Percentiles rank a stretch among this genome's conserved stretches.
Conservation (phyloP, 2,797 vertebrate genomes). For the Acomys russatus region DNA sequence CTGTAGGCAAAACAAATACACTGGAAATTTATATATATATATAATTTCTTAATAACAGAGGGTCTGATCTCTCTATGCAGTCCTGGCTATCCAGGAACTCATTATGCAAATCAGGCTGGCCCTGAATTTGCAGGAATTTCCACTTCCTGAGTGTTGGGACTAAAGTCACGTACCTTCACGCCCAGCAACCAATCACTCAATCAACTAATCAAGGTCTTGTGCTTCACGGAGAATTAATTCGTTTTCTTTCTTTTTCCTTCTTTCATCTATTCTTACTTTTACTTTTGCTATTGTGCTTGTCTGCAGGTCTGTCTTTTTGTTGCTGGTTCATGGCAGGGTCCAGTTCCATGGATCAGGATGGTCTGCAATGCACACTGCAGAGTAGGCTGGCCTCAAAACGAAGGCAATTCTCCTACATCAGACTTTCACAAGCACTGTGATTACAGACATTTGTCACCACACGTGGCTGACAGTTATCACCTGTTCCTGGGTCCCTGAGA, state of each 20-base stretch:
- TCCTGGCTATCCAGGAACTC: neutral
- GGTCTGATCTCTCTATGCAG: neutral
- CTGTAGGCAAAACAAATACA: neutral
- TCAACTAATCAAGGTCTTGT: neutral
- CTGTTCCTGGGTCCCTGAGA: neutral
- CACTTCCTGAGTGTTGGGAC: neutral
- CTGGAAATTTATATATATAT: no score
- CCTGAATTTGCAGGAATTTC: neutral
- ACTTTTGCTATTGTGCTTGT: neutral
- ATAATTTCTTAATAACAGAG: neutral
- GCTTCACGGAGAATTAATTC: constrained; percentile 31
- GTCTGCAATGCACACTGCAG: neutral
- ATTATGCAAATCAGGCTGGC: neutral
- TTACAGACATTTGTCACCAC: neutral
- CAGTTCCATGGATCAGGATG: no score
- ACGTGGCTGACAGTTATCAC: neutral
- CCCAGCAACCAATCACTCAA: neutral
- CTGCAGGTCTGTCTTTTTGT: neutral
- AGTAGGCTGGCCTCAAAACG: neutral
- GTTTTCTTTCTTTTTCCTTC: neutral
- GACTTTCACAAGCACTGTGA: no score
- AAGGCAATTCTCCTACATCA: neutral
- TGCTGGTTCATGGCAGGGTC: neutral
- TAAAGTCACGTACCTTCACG: neutral
- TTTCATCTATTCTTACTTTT: neutral